Base-by-base conservation (phyloP, 2,797 vertebrate genomes). In the Myoxocephalus aenaeus region DNA sequence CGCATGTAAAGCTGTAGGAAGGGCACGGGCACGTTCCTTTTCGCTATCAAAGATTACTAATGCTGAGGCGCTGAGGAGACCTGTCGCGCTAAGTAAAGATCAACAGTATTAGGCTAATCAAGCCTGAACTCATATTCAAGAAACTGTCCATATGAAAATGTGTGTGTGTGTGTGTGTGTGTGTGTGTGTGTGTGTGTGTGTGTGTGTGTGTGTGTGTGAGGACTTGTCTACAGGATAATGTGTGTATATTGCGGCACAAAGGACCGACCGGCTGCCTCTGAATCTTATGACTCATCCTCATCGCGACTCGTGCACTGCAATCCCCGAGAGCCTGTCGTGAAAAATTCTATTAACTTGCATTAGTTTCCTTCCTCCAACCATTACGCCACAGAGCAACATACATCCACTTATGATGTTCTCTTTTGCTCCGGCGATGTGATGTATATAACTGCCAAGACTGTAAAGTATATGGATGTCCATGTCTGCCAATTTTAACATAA, bases 281-380 rank as follows among this genome's bases (percentile, higher is more conserved):
- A 90, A 81, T 79, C 74, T 84, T 82, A 86, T 92, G 92, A 94
- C 89, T 95, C 93, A 93, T 92, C 88, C 87, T 83, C 86, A 66
- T 75, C 79, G 79, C 81, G 78, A 86, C 86, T 82, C 74, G 3
- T 57, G 66, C 83, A 88, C 79, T 57, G 73, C 81, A 88, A 81
- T 85, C 83, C 83, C 86, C 86, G 69, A 78, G 83, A 90, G 87
- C 65, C 67, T 48, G 57, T 82, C 51, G 88, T 83, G 75, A 85
- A 87, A 81, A 73, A 81, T 73, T 83, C 87, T 86, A 88, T 90
- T 89, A 85, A 77, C 82, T 86, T 83, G 73, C 75, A 87, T 87
- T 84, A 85, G 84, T 86, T 89, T 93, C 77, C 79, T 68, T 87
- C 88, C 80, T 79, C 77, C 40, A 15, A 17, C 69, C 73, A 69